These are phyloP conservation scores for Eidolon helvum DNA, from an alignment of 2,113 vertebrate genomes.

Conservation along the genomic window DNA sequence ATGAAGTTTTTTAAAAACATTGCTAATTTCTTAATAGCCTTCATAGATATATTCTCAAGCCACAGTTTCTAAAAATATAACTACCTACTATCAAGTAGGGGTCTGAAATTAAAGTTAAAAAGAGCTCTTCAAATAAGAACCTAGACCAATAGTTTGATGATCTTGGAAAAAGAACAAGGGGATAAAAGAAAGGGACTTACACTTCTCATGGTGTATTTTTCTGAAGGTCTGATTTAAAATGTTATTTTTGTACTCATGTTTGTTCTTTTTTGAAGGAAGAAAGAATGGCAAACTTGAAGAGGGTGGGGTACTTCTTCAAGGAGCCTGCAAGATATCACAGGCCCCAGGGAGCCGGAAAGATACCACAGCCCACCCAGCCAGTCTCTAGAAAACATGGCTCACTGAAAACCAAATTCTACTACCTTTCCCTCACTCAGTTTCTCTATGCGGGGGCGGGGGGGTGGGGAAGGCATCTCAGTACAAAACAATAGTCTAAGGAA, in stretches of 20 bases:
- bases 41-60: not conserved
- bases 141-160: not conserved
- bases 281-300: not conserved
- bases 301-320: not conserved
- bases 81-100: not conserved
- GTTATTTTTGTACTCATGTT: not conserved
- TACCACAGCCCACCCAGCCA: not conserved
- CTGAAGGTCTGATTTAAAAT: not conserved
- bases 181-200: not conserved
- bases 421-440: not conserved
- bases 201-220: not conserved
- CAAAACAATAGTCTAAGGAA: not conserved
- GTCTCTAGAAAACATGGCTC: not conserved
- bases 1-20: not conserved
- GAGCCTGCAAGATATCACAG: not conserved
- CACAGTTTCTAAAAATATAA: not conserved
- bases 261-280: not conserved
- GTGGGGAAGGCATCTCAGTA: not conserved
- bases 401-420: not conserved
- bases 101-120: slow-evolving; percentile 21
- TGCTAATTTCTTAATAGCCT: not conserved
- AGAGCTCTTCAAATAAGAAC: not conserved
- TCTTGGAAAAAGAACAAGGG: not conserved
- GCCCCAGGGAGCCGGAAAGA: not conserved
- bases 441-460: not conserved